Evolutionary conservation across 1,140 invertebrate species (phyloP).

Genomic region (Eupristina koningsbergeri): DNA sequence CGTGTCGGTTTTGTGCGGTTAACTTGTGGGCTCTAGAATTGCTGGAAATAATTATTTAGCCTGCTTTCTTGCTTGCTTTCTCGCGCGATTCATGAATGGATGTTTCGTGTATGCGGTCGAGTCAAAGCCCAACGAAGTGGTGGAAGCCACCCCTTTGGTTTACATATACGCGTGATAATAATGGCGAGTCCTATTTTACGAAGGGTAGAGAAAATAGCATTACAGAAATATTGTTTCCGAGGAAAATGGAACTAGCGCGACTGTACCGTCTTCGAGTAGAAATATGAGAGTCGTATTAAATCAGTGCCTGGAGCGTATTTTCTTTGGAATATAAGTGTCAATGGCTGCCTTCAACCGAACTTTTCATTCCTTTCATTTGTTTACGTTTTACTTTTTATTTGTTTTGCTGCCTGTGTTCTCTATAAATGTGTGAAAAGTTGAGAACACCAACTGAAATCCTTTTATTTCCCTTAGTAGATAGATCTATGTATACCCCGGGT

Average conservation of each 20-base stretch:
- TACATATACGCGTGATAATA: not conserved
- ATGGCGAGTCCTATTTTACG: not conserved
- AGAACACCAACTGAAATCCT: slow-evolving; percentile 20
- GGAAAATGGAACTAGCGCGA: not conserved
- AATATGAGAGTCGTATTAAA: not conserved
- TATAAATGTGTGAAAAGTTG: not conserved
- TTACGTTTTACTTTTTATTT: not conserved
- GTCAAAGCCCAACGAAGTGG: no score
- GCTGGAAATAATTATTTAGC: slow-evolving; percentile 5
- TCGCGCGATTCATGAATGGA: not conserved
- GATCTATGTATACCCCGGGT: not conserved
- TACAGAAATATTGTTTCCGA: not conserved
- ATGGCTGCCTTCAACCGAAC: no score
- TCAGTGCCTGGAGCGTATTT: no score
- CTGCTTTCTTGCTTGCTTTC: not conserved
- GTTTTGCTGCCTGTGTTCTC: not conserved
- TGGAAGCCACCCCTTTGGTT: not conserved
- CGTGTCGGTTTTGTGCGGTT: not conserved
- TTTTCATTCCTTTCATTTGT: no score
- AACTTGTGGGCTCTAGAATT: not conserved
- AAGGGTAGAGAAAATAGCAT: not conserved
- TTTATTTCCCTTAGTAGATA: slow-evolving; percentile 28
- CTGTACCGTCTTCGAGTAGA: not conserved
- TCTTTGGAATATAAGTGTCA: no score
- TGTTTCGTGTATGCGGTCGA: not conserved